These are phyloP conservation scores for Climacteris rufus DNA, from an alignment of 2,113 vertebrate species.

Conservation along the genomic window DNA sequence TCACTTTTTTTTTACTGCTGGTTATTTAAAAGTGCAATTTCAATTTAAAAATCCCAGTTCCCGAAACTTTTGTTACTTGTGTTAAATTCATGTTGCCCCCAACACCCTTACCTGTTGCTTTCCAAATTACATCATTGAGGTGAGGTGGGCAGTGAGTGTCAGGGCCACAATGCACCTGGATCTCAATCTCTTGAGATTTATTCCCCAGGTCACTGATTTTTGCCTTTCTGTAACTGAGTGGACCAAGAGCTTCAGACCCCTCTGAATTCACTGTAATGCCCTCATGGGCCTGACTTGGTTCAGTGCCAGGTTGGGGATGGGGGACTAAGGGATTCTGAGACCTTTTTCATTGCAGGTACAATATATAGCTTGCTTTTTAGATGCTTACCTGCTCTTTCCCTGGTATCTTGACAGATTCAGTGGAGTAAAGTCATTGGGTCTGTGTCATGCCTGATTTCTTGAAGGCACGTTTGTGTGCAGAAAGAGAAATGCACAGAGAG, in stretches of 20 bases:
- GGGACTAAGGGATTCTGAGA: background rate
- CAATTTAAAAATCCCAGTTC: background rate
- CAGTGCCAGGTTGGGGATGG: rapidly evolving
- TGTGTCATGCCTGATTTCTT: background rate
- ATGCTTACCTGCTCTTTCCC: background rate
- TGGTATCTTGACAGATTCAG: background rate
- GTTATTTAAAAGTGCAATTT: background rate
- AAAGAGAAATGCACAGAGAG: background rate
- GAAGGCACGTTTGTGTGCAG: background rate
- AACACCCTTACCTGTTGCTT: background rate
- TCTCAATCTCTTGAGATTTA: background rate
- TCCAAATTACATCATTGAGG: background rate
- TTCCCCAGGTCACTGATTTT: background rate
- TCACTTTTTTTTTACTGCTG: background rate
- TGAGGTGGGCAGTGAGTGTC: background rate
- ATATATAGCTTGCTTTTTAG: background rate
- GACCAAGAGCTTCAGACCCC: background rate
- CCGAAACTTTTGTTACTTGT: background rate
- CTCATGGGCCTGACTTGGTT: background rate
- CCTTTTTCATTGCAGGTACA: background rate
- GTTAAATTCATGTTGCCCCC: background rate
- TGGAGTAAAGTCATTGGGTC: background rate
- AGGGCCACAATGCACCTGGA: background rate
- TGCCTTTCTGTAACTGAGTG: background rate
- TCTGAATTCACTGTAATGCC: background rate